Evolutionary conservation across 2,888 invertebrate genomes (phyloP).

Genomic region (Ophion ventricosus): DNA sequence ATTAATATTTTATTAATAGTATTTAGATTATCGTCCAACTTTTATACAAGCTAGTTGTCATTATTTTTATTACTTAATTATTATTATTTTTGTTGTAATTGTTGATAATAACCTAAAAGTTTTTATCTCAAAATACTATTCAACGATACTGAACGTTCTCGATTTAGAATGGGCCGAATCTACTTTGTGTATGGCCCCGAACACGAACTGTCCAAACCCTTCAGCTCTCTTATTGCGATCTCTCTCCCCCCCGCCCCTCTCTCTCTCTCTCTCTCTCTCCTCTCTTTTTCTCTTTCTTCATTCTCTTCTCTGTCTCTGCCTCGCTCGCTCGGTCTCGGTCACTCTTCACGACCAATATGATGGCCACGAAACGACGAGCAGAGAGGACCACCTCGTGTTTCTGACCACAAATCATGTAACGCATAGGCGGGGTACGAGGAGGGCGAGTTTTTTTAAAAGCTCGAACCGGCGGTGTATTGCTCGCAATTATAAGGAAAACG

Average conservation of each 20-base stretch:
- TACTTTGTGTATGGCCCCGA: slow-evolving; percentile 44
- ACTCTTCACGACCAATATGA: slow-evolving; percentile 33
- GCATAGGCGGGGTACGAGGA: not conserved
- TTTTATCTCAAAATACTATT: slow-evolving; percentile 15
- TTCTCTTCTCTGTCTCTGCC: slow-evolving; percentile 1
- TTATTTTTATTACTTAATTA: not conserved
- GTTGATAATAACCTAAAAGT: slow-evolving; percentile 13
- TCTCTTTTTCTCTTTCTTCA: slow-evolving; percentile 5
- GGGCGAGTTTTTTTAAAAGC: not conserved
- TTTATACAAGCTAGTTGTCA: not conserved
- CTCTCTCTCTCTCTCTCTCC: slow-evolving; percentile 44
- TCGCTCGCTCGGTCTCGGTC: slow-evolving; percentile 32
- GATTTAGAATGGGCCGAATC: slow-evolving; percentile 45
- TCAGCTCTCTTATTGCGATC: slow-evolving; percentile 38
- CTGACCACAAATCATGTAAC: slow-evolving; percentile 35
- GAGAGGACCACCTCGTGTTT: slow-evolving; percentile 4
- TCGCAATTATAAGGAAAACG: slow-evolving; percentile 5
- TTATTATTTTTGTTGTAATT: not conserved
- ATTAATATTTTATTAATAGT: no score
- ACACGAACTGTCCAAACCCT: slow-evolving; percentile 49
- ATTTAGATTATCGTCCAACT: no score
- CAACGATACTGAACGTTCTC: slow-evolving; percentile 13
- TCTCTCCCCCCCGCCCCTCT: not conserved
- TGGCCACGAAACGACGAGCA: slow-evolving; percentile 17
- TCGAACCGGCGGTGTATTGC: not conserved